These are phyloP conservation scores for Microvelia longipes DNA, from an alignment of 1,140 invertebrate species.

Conservation along the genomic window DNA sequence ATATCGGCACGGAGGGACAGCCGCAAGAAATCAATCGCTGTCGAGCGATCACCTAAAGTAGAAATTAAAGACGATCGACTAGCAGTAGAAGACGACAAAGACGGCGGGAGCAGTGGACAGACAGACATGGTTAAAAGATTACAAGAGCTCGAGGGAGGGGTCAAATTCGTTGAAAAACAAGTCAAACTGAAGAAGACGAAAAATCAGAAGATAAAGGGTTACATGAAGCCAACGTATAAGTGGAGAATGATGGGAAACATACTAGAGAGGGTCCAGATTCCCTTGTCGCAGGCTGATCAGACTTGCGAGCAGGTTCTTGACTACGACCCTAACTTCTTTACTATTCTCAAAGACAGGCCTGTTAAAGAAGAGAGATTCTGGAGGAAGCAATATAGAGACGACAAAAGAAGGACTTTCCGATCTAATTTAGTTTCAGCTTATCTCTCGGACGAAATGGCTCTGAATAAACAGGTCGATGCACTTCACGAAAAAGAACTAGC, in stretches of 20 bases:
- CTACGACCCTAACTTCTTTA: neutral
- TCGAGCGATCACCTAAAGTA: neutral
- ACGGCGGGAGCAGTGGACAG: neutral
- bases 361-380: neutral
- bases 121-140: neutral
- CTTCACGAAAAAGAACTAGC: neutral
- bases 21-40: neutral
- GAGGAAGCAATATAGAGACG: neutral
- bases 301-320: neutral
- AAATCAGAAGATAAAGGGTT: neutral
- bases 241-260: neutral
- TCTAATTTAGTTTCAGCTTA: neutral
- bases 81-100: neutral
- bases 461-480: neutral
- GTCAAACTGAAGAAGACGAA: neutral
- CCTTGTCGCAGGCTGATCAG: neutral
- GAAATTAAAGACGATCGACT: neutral
- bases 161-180: neutral
- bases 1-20: neutral
- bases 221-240: neutral
- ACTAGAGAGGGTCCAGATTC: neutral
- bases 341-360: neutral
- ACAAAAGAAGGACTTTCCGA: neutral
- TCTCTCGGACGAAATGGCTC: neutral
- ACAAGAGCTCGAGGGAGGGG: neutral